Evolutionary conservation across 2,797 vertebrate species (phyloP).

Genomic region (Phaenicophaeus curvirostris): DNA sequence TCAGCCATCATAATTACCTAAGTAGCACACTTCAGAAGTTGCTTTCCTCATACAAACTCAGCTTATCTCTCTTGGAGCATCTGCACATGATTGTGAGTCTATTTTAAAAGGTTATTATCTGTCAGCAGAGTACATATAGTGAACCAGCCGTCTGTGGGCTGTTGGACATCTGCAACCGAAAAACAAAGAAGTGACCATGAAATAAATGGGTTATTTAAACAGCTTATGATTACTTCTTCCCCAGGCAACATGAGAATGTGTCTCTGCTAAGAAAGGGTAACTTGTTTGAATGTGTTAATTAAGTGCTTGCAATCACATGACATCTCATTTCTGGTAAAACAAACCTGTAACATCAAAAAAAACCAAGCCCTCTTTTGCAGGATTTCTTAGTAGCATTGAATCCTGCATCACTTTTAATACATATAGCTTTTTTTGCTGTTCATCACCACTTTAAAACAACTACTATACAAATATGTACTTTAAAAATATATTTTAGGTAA

Average conservation of each 20-base stretch:
- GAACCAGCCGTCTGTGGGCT: neutral
- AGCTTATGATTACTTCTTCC: neutral
- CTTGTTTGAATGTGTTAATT: rapidly evolving
- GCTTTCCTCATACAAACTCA: neutral
- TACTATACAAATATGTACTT: neutral
- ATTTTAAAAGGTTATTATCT: slow-evolving; percentile 17
- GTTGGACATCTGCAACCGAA: neutral
- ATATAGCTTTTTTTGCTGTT: neutral
- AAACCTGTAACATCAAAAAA: neutral
- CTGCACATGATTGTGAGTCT: neutral
- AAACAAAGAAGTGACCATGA: neutral
- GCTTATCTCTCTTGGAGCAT: neutral
- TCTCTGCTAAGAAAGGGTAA: neutral
- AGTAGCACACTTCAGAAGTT: neutral
- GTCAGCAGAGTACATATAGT: neutral
- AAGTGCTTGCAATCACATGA: neutral
- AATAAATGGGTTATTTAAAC: neutral
- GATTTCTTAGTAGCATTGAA: neutral
- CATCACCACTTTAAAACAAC: neutral
- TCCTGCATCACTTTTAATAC: neutral
- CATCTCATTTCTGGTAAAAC: neutral
- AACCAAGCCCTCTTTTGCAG: neutral
- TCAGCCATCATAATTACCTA: neutral
- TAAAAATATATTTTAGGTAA: neutral
- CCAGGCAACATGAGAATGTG: neutral